Percentiles rank a stretch among this genome's conserved stretches.
These are phyloP conservation scores for Prunella himalayana DNA, from an alignment of 2,113 vertebrate species.

Conservation along the genomic window DNA sequence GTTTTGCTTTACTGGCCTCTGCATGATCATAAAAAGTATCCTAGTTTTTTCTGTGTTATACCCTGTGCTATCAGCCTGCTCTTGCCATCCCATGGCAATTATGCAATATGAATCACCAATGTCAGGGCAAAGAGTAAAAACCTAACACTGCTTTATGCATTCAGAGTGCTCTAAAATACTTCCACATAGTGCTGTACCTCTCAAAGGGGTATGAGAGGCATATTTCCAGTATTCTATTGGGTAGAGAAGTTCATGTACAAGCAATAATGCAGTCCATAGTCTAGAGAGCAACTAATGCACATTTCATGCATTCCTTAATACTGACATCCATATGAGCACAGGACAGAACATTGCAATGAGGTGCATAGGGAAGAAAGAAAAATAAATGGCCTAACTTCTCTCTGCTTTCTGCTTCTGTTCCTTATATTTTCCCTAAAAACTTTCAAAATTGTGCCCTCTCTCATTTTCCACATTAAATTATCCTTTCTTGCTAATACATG, in stretches of 20 bases:
- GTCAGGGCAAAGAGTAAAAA: background rate
- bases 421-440: background rate
- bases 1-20: background rate
- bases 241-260: background rate
- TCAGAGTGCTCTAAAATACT: background rate
- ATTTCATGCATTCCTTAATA: conserved; percentile 23
- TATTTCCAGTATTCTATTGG: background rate
- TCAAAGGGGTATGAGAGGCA: background rate
- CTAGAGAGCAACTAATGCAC: background rate
- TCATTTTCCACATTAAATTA: background rate
- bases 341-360: background rate
- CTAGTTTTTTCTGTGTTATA: background rate
- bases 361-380: background rate
- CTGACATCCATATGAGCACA: background rate
- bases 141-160: background rate
- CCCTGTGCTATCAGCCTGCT: background rate
- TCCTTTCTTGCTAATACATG: background rate
- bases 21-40: background rate
- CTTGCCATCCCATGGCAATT: background rate
- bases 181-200: background rate
- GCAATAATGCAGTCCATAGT: background rate
- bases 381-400: background rate
- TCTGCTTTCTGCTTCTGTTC: background rate
- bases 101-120: background rate
- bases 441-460: background rate